Conservation (phyloP, 2,797 vertebrate genomes). For the Rhinella marina region DNA sequence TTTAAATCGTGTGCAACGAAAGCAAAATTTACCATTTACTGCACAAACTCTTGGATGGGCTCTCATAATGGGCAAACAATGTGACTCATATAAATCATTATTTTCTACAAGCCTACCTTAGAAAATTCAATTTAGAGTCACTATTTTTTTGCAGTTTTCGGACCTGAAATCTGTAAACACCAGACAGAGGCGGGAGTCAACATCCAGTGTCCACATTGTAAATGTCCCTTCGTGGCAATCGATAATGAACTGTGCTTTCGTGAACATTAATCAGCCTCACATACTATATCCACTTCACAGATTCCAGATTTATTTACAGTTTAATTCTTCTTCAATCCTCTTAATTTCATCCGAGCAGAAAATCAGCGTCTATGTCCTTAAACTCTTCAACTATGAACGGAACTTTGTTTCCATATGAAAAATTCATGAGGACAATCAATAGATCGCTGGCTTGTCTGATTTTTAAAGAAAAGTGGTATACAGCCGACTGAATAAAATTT, state of each 20-base stretch:
- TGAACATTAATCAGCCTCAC: conserved; percentile 14
- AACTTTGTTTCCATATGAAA: conserved; percentile 48
- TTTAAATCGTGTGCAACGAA: background rate
- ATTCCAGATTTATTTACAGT: conserved; percentile 20
- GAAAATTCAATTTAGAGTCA: background rate
- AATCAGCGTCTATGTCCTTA: conserved; percentile 38
- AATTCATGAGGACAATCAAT: conserved; percentile 37
- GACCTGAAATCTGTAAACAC: background rate
- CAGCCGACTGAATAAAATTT: background rate
- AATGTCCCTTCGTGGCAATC: conserved; percentile 17
- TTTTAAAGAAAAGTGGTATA: conserved; percentile 1
- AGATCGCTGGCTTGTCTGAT: conserved; percentile 16
- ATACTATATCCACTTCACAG: conserved; percentile 17
- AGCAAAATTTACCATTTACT: background rate
- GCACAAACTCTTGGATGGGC: background rate
- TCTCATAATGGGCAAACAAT: background rate
- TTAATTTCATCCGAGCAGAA: conserved; percentile 53
- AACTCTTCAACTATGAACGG: conserved; percentile 23
- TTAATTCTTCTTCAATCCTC: conserved; percentile 44
- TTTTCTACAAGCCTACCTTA: background rate
- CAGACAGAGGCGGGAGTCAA: background rate
- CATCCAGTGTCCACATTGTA: background rate
- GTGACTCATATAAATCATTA: background rate
- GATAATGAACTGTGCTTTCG: conserved; percentile 18
- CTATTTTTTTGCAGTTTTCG: background rate